phyloP scores from a whole-genome alignment of 2,113 vertebrate genomes.

The Condylura cristata region DNA sequence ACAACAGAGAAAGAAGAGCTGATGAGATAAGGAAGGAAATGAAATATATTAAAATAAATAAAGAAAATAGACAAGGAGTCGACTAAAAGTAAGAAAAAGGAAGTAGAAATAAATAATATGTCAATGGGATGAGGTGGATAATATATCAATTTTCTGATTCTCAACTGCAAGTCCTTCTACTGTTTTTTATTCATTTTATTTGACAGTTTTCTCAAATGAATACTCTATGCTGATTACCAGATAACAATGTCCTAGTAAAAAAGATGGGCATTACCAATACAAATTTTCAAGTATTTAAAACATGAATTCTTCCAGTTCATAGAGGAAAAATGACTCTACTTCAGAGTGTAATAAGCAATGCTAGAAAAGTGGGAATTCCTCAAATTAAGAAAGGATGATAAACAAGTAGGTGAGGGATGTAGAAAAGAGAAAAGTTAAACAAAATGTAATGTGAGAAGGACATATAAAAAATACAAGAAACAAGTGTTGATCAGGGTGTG shows the following conservation, averaged over 20 bases:
- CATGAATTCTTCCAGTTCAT: not conserved
- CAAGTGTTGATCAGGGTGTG: too few species aligned
- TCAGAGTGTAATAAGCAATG: not conserved
- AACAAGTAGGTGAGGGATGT: not conserved
- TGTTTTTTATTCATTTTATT: not conserved
- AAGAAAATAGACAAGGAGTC: not conserved
- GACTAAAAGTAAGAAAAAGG: not conserved
- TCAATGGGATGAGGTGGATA: not conserved
- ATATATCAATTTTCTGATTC: not conserved
- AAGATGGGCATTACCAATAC: not conserved
- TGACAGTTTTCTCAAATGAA: not conserved
- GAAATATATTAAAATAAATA: not conserved
- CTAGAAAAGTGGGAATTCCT: not conserved
- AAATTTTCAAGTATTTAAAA: not conserved
- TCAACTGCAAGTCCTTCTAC: not conserved
- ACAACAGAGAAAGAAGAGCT: not conserved
- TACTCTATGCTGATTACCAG: not conserved
- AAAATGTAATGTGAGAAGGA: not conserved
- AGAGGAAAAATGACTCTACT: not conserved
- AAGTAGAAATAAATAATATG: not conserved
- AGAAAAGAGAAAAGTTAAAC: not conserved
- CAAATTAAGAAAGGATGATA: not conserved
- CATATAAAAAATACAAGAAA: too few species aligned
- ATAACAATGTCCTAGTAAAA: not conserved
- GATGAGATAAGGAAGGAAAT: not conserved